These are phyloP conservation scores for Desmodus rotundus DNA, from an alignment of 2,113 vertebrate genomes.

Conservation along the genomic window DNA sequence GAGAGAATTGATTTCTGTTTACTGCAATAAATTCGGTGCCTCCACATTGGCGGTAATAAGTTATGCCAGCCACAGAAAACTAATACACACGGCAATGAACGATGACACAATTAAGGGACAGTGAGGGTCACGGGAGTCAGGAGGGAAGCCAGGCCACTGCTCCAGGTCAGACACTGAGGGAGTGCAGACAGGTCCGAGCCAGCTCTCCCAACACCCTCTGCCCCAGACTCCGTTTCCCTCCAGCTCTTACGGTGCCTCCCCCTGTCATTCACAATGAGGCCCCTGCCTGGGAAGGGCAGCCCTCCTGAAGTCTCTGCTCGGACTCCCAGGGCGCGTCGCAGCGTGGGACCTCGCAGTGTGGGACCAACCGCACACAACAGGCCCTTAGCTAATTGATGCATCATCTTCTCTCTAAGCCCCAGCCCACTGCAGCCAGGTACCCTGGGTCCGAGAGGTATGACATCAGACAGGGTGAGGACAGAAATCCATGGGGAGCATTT, in stretches of 20 bases:
- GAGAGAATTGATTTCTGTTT: neutral
- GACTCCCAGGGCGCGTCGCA: rapidly evolving
- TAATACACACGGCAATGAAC: neutral
- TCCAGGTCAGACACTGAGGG: neutral
- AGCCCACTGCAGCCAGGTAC: neutral
- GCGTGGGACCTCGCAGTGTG: rapidly evolving
- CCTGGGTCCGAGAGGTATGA: neutral
- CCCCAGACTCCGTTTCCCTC: neutral
- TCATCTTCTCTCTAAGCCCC: neutral
- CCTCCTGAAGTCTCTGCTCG: neutral
- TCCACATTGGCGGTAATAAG: neutral
- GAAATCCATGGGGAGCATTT: neutral
- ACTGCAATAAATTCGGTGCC: neutral
- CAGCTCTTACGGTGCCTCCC: rapidly evolving
- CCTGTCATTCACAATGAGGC: neutral
- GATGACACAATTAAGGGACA: neutral
- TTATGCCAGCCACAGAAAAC: neutral
- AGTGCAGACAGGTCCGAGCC: neutral
- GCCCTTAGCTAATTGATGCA: neutral
- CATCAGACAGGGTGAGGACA: neutral
- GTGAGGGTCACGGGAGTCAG: neutral
- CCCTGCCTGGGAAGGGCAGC: neutral
- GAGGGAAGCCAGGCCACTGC: neutral
- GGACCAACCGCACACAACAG: rapidly evolving
- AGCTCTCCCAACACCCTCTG: neutral